phyloP scores from a whole-genome alignment of 53 echinoderm and acorn worm genomes.

The Patiria pectinifera region DNA sequence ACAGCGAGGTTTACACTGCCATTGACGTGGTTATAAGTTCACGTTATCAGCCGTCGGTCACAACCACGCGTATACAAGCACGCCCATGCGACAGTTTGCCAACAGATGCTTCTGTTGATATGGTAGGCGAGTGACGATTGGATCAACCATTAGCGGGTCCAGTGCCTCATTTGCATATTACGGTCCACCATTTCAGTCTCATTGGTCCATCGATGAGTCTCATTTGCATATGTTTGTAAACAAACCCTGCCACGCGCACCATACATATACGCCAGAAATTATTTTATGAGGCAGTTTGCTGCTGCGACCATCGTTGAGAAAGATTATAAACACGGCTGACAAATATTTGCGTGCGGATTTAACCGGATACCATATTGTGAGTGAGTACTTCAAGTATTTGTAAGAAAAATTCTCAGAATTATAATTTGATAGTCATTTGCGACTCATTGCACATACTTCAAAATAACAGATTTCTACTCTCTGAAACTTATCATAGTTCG shows the following conservation, averaged over 20 bases:
- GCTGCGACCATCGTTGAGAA: not conserved
- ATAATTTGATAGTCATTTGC: not conserved
- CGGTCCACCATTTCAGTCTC: not conserved
- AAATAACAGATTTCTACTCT: too few relatives aligned
- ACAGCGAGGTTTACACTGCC: not conserved
- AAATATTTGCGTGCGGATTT: not conserved
- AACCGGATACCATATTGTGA: slow-evolving; percentile 6
- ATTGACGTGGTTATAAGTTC: slow-evolving; percentile 3
- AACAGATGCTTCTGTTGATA: slow-evolving; percentile 33
- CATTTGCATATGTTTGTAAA: slow-evolving; percentile 53
- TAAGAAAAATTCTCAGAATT: not conserved
- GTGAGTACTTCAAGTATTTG: not conserved
- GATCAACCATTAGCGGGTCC: not conserved
- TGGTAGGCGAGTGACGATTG: not conserved
- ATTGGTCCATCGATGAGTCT: slow-evolving; percentile 26
- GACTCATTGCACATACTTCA: too few relatives aligned
- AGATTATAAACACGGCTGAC: not conserved
- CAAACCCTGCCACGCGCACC: not conserved
- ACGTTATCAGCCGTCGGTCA: not conserved
- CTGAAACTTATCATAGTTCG: too few relatives aligned
- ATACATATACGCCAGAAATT: not conserved
- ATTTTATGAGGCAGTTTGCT: not conserved
- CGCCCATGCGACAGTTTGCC: not conserved
- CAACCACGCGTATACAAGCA: not conserved
- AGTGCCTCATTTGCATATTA: slow-evolving; percentile 24